These are phyloP conservation scores for Coryphaenoides rupestris DNA, from an alignment of 2,113 vertebrate genomes.

Conservation along the genomic window DNA sequence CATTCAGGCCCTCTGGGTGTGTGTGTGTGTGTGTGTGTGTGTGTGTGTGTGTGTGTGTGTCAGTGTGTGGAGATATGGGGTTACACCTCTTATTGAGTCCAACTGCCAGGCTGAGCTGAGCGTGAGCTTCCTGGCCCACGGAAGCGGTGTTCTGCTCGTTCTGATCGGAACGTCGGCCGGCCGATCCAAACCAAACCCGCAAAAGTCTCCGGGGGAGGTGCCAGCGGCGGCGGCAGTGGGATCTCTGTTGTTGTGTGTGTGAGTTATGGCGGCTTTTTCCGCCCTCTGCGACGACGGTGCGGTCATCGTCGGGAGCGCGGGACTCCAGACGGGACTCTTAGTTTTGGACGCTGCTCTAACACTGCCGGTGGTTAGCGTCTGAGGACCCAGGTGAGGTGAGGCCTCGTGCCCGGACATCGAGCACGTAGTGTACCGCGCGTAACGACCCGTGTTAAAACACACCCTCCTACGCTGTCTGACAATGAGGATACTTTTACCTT, in stretches of 20 bases:
- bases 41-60: constrained; percentile 14
- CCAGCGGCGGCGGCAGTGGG: background rate
- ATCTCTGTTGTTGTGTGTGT: too few relatives aligned
- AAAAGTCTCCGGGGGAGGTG: constrained; percentile 24
- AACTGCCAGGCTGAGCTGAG: constrained; percentile 23
- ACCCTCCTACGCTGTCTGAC: too few relatives aligned
- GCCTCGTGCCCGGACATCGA: background rate
- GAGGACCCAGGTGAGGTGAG: constrained; percentile 43
- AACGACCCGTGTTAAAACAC: too few relatives aligned
- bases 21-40: too few relatives aligned
- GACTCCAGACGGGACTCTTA: constrained; percentile 27
- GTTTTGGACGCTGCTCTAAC: constrained; percentile 22
- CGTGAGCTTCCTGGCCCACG: constrained; percentile 8
- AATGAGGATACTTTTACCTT: too few relatives aligned
- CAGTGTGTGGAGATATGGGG: constrained; percentile 21
- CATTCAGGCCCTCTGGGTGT: background rate
- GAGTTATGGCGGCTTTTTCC: background rate
- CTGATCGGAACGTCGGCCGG: constrained; percentile 6
- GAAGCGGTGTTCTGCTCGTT: constrained; percentile 1
- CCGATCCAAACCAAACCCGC: constrained; percentile 13
- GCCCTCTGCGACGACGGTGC: constrained; percentile 1
- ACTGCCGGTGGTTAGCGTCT: constrained; percentile 39
- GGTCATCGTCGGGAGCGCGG: constrained; percentile 20
- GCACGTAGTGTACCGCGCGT: too few relatives aligned
- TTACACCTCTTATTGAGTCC: constrained; percentile 15